Base-by-base conservation (phyloP, 1,140 invertebrate genomes). In the Hydropsyche tenuis region DNA sequence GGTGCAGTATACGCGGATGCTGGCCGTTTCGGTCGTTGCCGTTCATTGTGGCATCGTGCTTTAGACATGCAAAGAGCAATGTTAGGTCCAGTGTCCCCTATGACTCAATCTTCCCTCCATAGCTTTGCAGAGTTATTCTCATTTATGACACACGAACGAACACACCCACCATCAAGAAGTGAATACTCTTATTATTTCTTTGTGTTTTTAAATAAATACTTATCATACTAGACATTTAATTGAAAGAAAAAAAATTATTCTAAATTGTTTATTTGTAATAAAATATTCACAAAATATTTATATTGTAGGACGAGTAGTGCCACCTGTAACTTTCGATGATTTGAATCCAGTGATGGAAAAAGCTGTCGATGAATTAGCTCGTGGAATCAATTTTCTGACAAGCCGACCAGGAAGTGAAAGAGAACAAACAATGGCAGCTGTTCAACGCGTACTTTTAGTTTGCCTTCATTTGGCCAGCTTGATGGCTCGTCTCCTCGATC, bases 41-140 rank as follows among this genome's bases (percentile, higher is more conserved):
- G 97, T 73, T 90, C 93, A 79, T 86, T 98, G 30, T 98, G 96
- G 96, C 95, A 95, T 83, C 97, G 98, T 83, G 96, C 96, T n/a
- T 85, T 99, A 9, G 95, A 97, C 81, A 97, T 97, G 92, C 96
- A 98, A 84, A 95, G 96, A 81, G 91, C 90, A 73, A 95, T 96
- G 84, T 86, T 97, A 65, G 94, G 96, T 78, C 92, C 95, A n/a
- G 86, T 98, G 7, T 96, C 94, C 84, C 93, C 95, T 3, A 95
- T 97, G 91, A 98, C 96, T 12, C 95, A 97, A 83, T 95, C 93
- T 80, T 94, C 93, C 72, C 88, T 98, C 22, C 91, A 96, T 79
- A 96, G 94, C 77, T 98, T 98, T 83, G 95, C 94, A 1, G 96
- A 98, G 85, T 86, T 98, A 0, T 99, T 98, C 84, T 94, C 92